Conservation (phyloP, 2,113 vertebrate genomes). For the Amblyopsis rosae region DNA sequence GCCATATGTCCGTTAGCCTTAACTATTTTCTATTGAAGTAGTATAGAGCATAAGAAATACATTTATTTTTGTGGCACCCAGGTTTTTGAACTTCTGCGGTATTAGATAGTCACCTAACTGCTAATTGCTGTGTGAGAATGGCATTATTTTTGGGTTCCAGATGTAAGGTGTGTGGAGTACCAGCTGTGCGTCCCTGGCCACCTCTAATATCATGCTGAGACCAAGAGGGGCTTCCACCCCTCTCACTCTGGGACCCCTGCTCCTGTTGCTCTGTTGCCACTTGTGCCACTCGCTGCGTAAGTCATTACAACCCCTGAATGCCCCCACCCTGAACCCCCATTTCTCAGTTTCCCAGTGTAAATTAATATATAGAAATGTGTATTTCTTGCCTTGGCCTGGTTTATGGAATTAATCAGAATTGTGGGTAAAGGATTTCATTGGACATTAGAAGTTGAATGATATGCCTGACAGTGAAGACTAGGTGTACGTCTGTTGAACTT, state of each 20-base stretch:
- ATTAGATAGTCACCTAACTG: not conserved
- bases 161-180: constrained; percentile 47
- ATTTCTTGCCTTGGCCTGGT: no score
- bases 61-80: no score
- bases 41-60: no score
- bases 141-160: constrained; percentile 20
- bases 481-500: no score
- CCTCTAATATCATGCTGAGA: constrained; percentile 70
- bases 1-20: not conserved
- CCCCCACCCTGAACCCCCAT: no score
- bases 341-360: no score
- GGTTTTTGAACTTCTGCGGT: not conserved
- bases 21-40: no score
- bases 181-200: constrained; percentile 40
- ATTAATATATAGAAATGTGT: no score
- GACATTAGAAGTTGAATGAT: no score
- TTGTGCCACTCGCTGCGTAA: constrained; percentile 73
- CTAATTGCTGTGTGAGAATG: not conserved
- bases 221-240: constrained; percentile 52
- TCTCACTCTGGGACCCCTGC: constrained; percentile 58
- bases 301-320: constrained; percentile 22
- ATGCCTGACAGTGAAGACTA: no score
- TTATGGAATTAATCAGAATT: no score
- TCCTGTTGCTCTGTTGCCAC: constrained; percentile 64
- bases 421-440: no score